Conservation (phyloP, 1,140 invertebrate species). For the Magallana ariakensis region DNA sequence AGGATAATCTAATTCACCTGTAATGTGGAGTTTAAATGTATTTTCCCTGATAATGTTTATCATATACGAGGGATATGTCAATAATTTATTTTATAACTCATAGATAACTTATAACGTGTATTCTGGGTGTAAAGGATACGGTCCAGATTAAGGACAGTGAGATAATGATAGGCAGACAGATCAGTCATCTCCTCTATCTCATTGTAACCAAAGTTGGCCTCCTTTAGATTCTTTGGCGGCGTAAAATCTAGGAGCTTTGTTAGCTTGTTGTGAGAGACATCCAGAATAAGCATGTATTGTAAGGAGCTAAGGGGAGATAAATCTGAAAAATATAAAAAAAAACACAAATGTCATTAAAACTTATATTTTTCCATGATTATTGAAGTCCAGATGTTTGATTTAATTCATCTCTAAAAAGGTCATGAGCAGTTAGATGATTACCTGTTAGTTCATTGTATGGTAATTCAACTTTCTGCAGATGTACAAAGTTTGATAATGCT, state of each 20-base stretch:
- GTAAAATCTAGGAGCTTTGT: constrained; percentile 74
- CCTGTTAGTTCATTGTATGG: constrained; percentile 78
- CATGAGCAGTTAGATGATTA: constrained; percentile 50
- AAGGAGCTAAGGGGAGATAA: constrained; percentile 74
- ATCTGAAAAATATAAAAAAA: constrained; percentile 66
- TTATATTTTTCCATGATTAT: not conserved
- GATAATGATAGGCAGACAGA: constrained; percentile 74
- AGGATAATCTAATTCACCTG: not conserved
- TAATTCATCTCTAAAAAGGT: no score
- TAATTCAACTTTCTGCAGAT: constrained; percentile 78
- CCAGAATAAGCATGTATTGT: constrained; percentile 74
- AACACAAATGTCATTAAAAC: not conserved
- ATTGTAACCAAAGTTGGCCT: constrained; percentile 78
- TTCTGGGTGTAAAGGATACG: constrained; percentile 73
- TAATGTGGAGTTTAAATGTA: no score
- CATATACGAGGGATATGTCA: no score
- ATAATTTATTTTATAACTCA: not conserved
- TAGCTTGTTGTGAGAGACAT: constrained; percentile 78
- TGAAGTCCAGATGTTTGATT: not conserved
- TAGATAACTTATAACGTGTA: no score
- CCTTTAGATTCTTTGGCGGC: constrained; percentile 75
- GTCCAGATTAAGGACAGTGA: constrained; percentile 74
- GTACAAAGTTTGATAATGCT: constrained; percentile 70
- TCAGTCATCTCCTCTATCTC: constrained; percentile 75
- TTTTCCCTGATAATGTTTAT: no score